Conservation (phyloP, 2,113 vertebrate species). For the Rhinoderma darwinii region DNA sequence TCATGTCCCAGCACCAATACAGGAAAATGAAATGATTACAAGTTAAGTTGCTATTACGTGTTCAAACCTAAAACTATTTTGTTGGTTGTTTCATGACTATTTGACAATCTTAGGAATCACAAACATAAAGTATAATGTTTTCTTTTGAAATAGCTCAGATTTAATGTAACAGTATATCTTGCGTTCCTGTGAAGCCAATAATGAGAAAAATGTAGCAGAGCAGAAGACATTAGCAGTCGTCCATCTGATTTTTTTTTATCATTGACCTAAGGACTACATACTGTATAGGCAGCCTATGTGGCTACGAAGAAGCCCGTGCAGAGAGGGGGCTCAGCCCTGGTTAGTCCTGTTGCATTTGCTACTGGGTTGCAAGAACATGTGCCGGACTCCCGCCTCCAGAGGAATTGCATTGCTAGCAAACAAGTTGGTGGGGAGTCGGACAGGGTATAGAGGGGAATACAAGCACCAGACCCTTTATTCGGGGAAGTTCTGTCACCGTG, state of each 20-base stretch:
- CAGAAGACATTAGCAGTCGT: neutral
- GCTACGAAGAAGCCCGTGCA: too few relatives aligned
- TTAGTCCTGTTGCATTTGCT: too few relatives aligned
- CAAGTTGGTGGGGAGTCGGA: too few relatives aligned
- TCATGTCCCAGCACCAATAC: neutral
- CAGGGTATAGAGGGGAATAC: too few relatives aligned
- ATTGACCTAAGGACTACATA: neutral
- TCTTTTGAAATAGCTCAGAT: slow-evolving; percentile 39
- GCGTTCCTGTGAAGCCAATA: slow-evolving; percentile 34
- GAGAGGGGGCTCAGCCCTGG: too few relatives aligned
- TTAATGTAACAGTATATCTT: slow-evolving; percentile 48
- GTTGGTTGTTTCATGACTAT: neutral
- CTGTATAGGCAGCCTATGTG: too few relatives aligned
- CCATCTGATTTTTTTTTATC: neutral
- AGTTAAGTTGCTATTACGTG: neutral
- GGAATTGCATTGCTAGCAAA: too few relatives aligned
- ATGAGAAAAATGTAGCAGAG: slow-evolving; percentile 43
- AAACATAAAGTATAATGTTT: slow-evolving; percentile 39
- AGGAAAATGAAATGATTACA: neutral
- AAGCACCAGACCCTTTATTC: too few relatives aligned
- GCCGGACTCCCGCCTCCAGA: too few relatives aligned
- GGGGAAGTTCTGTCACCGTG: too few relatives aligned
- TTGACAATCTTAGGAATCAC: slow-evolving; percentile 28
- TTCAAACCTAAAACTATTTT: neutral
- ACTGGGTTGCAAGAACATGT: too few relatives aligned